phyloP scores from a whole-genome alignment of 2,888 invertebrate genomes.

The Synanthedon tipuliformis region DNA sequence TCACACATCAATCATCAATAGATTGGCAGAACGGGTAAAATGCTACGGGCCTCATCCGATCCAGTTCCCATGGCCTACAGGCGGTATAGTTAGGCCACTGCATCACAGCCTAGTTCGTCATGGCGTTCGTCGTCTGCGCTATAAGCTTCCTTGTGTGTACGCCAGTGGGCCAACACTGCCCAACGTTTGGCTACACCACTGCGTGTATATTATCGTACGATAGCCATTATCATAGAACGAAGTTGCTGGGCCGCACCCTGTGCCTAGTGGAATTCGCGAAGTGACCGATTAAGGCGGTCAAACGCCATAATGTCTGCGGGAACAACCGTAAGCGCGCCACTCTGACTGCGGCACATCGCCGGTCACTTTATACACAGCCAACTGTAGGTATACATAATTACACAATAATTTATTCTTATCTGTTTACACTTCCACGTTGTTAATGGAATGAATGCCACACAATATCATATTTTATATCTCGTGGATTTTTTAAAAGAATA shows the following conservation, averaged over 20 bases:
- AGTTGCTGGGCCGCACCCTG: constrained; percentile 30
- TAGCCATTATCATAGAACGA: constrained; percentile 38
- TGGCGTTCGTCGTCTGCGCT: too few relatives aligned
- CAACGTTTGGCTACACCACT: too few relatives aligned
- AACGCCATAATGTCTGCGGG: constrained; percentile 36
- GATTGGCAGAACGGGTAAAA: too few relatives aligned
- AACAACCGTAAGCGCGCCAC: neutral
- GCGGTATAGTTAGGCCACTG: too few relatives aligned
- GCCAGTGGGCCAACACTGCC: too few relatives aligned
- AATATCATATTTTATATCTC: too few relatives aligned
- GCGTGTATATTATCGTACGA: constrained; percentile 46
- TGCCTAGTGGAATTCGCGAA: constrained; percentile 31
- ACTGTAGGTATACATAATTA: neutral
- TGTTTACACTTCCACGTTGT: constrained; percentile 3
- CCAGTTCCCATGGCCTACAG: too few relatives aligned
- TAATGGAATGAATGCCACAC: neutral
- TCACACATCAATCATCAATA: too few relatives aligned
- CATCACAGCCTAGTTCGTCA: too few relatives aligned
- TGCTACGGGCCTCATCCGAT: too few relatives aligned
- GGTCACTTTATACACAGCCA: neutral
- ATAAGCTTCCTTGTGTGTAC: too few relatives aligned
- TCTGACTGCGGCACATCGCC: neutral
- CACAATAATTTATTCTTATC: neutral
- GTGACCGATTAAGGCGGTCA: constrained; percentile 18
- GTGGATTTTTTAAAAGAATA: too few relatives aligned